Conservation (phyloP, 1,140 invertebrate genomes). For the Rhagoletis zephyria region DNA sequence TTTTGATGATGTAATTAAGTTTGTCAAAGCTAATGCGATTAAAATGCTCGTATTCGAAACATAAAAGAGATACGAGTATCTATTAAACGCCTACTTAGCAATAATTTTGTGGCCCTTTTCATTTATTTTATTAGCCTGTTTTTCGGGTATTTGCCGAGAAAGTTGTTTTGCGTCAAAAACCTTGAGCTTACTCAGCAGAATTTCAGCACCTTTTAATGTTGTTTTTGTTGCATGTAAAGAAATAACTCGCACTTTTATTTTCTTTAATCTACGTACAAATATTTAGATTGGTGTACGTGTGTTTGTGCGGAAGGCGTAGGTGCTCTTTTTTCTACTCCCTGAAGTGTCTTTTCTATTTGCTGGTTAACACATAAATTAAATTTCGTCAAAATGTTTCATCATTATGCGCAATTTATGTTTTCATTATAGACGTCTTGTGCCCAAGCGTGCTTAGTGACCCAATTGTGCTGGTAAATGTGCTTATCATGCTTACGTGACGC, state of each 20-base stretch:
- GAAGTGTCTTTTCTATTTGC: neutral
- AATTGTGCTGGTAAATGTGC: neutral
- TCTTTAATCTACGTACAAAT: neutral
- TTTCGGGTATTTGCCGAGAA: neutral
- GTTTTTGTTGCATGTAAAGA: no score
- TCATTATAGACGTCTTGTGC: neutral
- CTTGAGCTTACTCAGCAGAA: neutral
- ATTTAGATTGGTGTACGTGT: neutral
- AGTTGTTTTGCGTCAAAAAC: neutral
- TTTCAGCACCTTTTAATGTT: neutral
- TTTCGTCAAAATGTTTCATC: slow-evolving; percentile 20
- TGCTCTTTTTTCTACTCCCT: neutral
- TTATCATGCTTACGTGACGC: neutral
- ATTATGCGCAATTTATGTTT: slow-evolving; percentile 43
- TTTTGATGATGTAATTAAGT: slow-evolving; percentile 13
- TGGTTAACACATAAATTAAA: slow-evolving; percentile 24
- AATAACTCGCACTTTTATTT: no score
- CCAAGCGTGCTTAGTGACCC: neutral
- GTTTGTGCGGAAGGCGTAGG: neutral
- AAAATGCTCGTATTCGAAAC: slow-evolving; percentile 1
- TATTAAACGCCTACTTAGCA: slow-evolving; percentile 13
- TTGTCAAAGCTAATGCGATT: slow-evolving; percentile 31
- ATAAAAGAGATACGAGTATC: slow-evolving; percentile 1
- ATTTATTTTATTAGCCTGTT: slow-evolving; percentile 10
- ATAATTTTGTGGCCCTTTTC: neutral